phyloP scores from a whole-genome alignment of 1,140 invertebrate species.

The Cyclargus thomasi region DNA sequence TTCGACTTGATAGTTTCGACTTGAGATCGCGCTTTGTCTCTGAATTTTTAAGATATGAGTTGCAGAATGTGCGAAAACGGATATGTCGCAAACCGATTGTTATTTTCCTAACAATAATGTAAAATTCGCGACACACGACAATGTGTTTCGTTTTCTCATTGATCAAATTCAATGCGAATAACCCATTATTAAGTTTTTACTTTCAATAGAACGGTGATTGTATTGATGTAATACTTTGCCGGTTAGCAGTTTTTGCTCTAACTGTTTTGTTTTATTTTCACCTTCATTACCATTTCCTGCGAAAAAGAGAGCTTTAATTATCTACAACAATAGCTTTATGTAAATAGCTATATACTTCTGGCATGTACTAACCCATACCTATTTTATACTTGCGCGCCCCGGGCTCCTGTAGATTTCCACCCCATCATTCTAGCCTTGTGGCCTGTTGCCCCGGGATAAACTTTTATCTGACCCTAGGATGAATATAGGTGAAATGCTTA shows the following conservation, averaged over 20 bases:
- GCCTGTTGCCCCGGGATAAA: too few relatives aligned
- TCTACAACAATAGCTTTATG: too few relatives aligned
- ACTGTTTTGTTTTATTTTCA: background rate
- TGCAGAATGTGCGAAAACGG: constrained; percentile 59
- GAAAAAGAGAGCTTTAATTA: too few relatives aligned
- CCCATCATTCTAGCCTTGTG: too few relatives aligned
- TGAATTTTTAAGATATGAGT: constrained; percentile 65
- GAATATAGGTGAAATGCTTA: too few relatives aligned
- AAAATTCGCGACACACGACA: constrained; percentile 31
- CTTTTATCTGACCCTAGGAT: too few relatives aligned
- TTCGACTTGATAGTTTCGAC: constrained; percentile 69
- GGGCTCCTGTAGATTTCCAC: too few relatives aligned
- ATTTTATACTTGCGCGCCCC: too few relatives aligned
- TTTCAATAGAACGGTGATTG: constrained; percentile 15
- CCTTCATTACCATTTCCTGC: background rate
- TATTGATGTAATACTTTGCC: constrained; percentile 6
- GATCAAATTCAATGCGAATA: constrained; percentile 19
- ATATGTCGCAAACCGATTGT: constrained; percentile 56
- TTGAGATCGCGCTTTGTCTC: constrained; percentile 64
- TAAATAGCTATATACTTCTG: too few relatives aligned
- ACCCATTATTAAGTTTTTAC: constrained; percentile 19
- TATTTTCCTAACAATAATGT: constrained; percentile 28
- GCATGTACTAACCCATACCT: too few relatives aligned
- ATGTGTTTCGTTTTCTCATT: constrained; percentile 28
- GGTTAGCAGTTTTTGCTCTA: background rate